phyloP scores from a whole-genome alignment of 2,888 invertebrate genomes.

The Pseudococcus jackbeardsleyi region DNA sequence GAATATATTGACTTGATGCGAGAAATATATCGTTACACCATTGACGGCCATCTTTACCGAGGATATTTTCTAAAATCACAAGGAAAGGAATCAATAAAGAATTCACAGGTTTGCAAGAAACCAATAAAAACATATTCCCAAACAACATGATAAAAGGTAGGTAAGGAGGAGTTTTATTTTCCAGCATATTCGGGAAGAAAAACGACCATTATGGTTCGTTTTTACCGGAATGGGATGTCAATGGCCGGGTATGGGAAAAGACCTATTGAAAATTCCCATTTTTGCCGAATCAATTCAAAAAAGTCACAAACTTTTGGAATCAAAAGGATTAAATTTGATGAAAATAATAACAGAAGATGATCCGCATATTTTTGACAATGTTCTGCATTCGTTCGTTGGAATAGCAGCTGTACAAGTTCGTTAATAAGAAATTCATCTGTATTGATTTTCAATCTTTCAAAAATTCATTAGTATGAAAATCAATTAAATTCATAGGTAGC shows the following conservation, averaged over 20 bases:
- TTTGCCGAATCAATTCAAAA: slow-evolving; percentile 81
- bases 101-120: no score
- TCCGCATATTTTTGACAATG: slow-evolving; percentile 77
- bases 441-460: no score
- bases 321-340: slow-evolving; percentile 77
- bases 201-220: slow-evolving; percentile 86
- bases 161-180: background rate
- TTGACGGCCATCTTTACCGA: no score
- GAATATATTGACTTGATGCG: no score
- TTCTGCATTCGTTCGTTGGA: slow-evolving; percentile 80
- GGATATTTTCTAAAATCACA: no score
- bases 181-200: slow-evolving; percentile 76
- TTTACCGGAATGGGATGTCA: slow-evolving; percentile 94
- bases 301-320: slow-evolving; percentile 76
- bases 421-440: background rate
- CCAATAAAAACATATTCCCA: no score
- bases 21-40: no score
- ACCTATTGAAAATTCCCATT: slow-evolving; percentile 80
- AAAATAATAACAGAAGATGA: slow-evolving; percentile 76
- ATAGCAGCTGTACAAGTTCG: slow-evolving; percentile 77
- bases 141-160: no score
- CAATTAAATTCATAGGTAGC: slow-evolving; percentile 72
- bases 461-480: no score
- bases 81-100: no score
- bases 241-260: slow-evolving; percentile 86